Percentiles rank a stretch among this genome's conserved stretches.
phyloP scores from a whole-genome alignment of 2,113 vertebrate genomes.

The Eonycteris spelaea region DNA sequence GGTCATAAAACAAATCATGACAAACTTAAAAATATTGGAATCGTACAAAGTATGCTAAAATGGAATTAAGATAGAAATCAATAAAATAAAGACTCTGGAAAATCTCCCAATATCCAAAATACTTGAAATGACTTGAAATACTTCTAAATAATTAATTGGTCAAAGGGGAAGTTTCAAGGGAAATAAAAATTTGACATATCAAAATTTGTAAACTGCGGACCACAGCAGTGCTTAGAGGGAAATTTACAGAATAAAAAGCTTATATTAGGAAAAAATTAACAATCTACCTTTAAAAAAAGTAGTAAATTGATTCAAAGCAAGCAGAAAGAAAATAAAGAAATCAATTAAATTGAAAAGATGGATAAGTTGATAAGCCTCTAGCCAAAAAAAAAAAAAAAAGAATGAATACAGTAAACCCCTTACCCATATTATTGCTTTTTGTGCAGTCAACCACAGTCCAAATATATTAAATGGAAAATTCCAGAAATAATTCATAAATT shows the following conservation, averaged over 20 bases:
- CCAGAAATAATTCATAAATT: neutral
- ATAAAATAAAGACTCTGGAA: neutral
- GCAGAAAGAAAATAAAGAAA: neutral
- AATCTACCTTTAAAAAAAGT: neutral
- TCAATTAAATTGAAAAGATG: neutral
- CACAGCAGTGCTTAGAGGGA: neutral
- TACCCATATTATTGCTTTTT: neutral
- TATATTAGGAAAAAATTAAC: neutral
- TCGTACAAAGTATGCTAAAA: conserved; percentile 28
- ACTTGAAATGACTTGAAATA: neutral
- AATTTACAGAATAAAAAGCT: neutral
- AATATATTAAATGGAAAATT: neutral
- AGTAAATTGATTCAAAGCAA: conserved; percentile 15
- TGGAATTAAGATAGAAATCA: conserved; percentile 32
- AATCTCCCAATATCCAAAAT: neutral
- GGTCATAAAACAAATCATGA: conserved; percentile 6
- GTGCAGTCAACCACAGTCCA: neutral
- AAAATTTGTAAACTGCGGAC: conserved; percentile 10
- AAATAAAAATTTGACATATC: conserved; percentile 23
- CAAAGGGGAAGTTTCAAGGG: neutral
- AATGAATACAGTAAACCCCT: neutral
- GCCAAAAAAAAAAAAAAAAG: neutral
- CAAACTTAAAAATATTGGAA: neutral
- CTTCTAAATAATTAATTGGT: neutral
- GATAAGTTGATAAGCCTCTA: neutral